Evolutionary conservation across 2,113 vertebrate species (phyloP).

Genomic region (Oreochromis niloticus): DNA sequence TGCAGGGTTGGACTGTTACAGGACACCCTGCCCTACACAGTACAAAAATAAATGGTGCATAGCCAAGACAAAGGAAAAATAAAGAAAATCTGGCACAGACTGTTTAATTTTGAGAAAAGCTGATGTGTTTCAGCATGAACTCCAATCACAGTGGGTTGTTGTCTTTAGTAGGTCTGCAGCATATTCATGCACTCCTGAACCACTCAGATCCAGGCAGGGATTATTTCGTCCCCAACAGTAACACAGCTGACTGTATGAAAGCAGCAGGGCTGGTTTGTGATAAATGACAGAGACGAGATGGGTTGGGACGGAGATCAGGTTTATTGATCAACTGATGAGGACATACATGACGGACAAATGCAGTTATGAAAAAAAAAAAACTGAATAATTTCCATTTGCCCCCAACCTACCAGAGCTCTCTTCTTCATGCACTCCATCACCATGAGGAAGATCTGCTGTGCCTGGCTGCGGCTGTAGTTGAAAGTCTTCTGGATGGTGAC

Average conservation of each 20-base stretch:
- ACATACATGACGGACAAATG: not conserved
- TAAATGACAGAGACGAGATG: not conserved
- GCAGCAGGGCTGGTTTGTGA: not conserved
- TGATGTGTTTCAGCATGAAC: not conserved
- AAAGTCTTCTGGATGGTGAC: conserved; percentile 98
- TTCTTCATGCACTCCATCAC: conserved; percentile 97
- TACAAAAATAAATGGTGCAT: accelerated
- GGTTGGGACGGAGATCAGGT: not conserved
- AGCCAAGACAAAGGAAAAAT: not conserved
- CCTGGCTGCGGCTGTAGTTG: conserved; percentile 88
- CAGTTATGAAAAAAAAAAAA: accelerated
- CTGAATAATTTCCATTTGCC: accelerated
- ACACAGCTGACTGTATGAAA: not conserved
- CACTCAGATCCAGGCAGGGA: not conserved
- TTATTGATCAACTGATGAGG: not conserved
- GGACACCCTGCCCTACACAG: not conserved
- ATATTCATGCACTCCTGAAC: accelerated
- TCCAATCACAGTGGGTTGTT: accelerated
- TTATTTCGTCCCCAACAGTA: accelerated
- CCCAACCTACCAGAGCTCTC: conserved; percentile 83
- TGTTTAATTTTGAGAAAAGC: accelerated
- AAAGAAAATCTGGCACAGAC: accelerated
- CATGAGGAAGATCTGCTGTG: conserved; percentile 87
- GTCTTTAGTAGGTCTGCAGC: accelerated
- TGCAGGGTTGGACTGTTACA: not conserved